A percentile compares a stretch with the other conserved stretches of the same genome.
These are phyloP conservation scores for Lottia scabra DNA, from an alignment of 2,888 invertebrate genomes.

Conservation along the genomic window DNA sequence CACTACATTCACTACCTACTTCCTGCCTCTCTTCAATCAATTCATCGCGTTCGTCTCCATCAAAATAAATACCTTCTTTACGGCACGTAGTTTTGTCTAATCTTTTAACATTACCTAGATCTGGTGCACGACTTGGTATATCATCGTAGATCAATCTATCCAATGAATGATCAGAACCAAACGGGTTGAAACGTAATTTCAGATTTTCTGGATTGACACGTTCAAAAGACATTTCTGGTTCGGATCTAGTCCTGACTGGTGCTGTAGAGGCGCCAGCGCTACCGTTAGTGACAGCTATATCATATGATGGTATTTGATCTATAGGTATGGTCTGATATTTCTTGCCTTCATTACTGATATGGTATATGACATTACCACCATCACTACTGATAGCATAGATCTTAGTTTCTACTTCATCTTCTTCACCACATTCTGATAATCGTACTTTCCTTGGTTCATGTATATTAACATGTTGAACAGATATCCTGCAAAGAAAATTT, in stretches of 20 bases:
- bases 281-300: constrained; percentile 72
- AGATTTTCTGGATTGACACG: constrained; percentile 72
- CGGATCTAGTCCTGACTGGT: constrained; percentile 55
- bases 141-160: constrained; percentile 62
- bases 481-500: constrained; percentile 53
- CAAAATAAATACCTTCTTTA: constrained; percentile 66
- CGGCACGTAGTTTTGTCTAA: constrained; percentile 62
- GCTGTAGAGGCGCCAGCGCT: constrained; percentile 52
- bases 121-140: constrained; percentile 44
- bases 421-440: constrained; percentile 49
- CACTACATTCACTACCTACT: constrained; percentile 27
- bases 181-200: constrained; percentile 78
- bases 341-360: constrained; percentile 64
- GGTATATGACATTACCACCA: constrained; percentile 79
- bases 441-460: constrained; percentile 64
- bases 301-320: constrained; percentile 69
- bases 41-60: constrained; percentile 46
- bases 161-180: constrained; percentile 69
- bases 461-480: constrained; percentile 72
- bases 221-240: constrained; percentile 72
- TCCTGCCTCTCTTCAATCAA: constrained; percentile 28
- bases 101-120: constrained; percentile 52
- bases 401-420: constrained; percentile 71
- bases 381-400: constrained; percentile 87
- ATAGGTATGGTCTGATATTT: constrained; percentile 68